Evolutionary conservation across 2,888 invertebrate genomes (phyloP).

Genomic region (Strigamia maritima): DNA sequence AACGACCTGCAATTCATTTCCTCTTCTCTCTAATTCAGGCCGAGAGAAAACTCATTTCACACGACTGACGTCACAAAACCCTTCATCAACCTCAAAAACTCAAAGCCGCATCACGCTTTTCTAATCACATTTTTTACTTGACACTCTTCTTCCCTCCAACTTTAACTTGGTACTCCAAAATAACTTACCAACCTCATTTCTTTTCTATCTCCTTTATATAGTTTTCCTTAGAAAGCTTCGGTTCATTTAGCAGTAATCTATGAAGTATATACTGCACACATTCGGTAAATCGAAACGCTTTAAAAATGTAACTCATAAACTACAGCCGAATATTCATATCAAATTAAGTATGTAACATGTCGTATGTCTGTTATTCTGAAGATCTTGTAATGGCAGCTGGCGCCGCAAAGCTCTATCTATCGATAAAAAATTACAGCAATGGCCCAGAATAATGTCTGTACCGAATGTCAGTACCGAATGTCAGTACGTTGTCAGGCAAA

Average conservation of each 20-base stretch:
- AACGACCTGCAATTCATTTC: constrained; percentile 34
- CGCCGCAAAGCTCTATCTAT: too few relatives aligned
- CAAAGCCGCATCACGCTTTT: constrained; percentile 7
- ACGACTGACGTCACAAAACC: neutral
- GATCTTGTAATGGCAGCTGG: too few relatives aligned
- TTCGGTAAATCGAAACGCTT: too few relatives aligned
- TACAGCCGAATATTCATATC: neutral
- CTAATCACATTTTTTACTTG: constrained; percentile 9
- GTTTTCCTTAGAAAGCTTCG: neutral
- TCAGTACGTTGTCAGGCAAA: too few relatives aligned
- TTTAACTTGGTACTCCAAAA: neutral
- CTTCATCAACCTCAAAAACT: constrained; percentile 29
- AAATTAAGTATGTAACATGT: too few relatives aligned
- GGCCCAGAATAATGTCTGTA: too few relatives aligned
- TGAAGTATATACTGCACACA: too few relatives aligned
- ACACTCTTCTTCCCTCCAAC: neutral
- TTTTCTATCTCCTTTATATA: neutral
- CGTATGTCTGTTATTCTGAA: too few relatives aligned
- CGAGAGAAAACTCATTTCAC: constrained; percentile 34
- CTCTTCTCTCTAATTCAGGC: constrained; percentile 30
- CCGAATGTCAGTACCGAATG: too few relatives aligned
- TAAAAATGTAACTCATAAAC: neutral
- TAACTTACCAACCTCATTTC: neutral
- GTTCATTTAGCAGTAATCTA: constrained; percentile 1
- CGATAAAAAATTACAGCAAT: too few relatives aligned